Evolutionary conservation across 2,888 invertebrate species (phyloP), one percentile per base, ranked within the genome.

Genomic region (Tromatobia lineatoria): DNA sequence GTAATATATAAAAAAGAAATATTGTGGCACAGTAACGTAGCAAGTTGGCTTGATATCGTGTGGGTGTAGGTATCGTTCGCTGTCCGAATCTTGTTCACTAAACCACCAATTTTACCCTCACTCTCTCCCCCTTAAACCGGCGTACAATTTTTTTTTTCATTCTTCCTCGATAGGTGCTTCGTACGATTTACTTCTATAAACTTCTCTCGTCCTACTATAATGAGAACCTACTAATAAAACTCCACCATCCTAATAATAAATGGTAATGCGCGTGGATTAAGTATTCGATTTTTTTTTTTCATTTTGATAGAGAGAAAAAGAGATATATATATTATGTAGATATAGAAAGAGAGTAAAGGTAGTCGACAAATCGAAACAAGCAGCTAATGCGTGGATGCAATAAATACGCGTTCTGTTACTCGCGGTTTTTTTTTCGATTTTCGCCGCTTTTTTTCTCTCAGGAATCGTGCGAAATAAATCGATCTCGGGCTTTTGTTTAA

Each of bases 191-290:
- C 54, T 66, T 64, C 45, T 45, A 45, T 8, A 64, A 45, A 78
- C 77, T 69, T 45, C 7, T 70, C 59, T 23, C 20, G 54, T 47
- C 23, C 74, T 81, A 84, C 42, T 42, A 64, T 74, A 71, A 81
- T 71, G 75, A 71, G 66, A 75, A 83, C 50, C 64, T 61, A 81
- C 70, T 66, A 66, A 64, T 57, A 64, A 84, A 81, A 70, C 64
- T 79, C 70, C 79, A 57, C 67, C 70, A 61, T 77, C 47, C 80
- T 80, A 74, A 80, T 80, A 77, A 77, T 64, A 74, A 84, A 80
- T 84, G 64, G 64, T 74, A 84, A 79, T 75, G 69, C 54, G 74
- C 47, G 81, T 74, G 83, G 83, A 78, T 84, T 80, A 84, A 84
- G 47, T 81, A 81, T 81, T 84, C 70, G 54, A 84, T 59, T 67